A percentile compares a stretch with the other conserved stretches of the same genome.
Evolutionary conservation across 2,797 vertebrate species (phyloP).

Genomic region (Acropternis orthonyx): DNA sequence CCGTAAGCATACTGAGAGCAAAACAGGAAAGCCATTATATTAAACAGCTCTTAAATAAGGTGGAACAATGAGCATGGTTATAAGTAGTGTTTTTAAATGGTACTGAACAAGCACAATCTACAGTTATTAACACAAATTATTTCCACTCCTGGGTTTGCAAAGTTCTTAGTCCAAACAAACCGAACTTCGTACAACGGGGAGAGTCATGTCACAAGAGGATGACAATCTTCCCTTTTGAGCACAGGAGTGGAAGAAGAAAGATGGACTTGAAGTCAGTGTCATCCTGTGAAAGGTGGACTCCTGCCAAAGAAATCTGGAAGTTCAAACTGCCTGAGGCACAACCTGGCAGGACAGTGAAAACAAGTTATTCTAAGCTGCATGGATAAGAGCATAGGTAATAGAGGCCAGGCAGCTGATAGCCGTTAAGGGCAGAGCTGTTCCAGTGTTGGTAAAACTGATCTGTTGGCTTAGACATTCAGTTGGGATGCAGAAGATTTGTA

Average conservation of each 20-base stretch:
- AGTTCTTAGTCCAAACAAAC: not conserved
- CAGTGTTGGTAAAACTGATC: not conserved
- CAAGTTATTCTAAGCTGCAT: not conserved
- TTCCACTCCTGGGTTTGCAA: not conserved
- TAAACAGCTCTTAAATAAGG: slow-evolving; percentile 3
- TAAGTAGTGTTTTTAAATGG: not conserved
- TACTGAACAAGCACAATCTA: not conserved
- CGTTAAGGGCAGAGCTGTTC: not conserved
- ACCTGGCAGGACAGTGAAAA: not conserved
- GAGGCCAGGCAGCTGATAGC: not conserved
- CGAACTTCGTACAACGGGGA: not conserved
- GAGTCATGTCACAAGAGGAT: not conserved
- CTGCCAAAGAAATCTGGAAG: not conserved
- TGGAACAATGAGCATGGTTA: not conserved
- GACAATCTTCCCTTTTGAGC: not conserved
- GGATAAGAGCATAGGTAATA: not conserved
- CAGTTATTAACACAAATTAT: not conserved
- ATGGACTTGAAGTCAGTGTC: not conserved
- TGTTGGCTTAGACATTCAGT: not conserved
- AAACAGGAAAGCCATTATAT: not conserved
- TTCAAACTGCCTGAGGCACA: not conserved
- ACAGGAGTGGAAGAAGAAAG: not conserved
- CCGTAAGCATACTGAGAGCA: not conserved
- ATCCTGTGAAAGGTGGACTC: not conserved
- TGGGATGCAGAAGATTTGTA: not conserved